Percentiles rank a stretch among this genome's conserved stretches.
Evolutionary conservation across 2,888 invertebrate genomes (phyloP).

Genomic region (Drosophila falleni): DNA sequence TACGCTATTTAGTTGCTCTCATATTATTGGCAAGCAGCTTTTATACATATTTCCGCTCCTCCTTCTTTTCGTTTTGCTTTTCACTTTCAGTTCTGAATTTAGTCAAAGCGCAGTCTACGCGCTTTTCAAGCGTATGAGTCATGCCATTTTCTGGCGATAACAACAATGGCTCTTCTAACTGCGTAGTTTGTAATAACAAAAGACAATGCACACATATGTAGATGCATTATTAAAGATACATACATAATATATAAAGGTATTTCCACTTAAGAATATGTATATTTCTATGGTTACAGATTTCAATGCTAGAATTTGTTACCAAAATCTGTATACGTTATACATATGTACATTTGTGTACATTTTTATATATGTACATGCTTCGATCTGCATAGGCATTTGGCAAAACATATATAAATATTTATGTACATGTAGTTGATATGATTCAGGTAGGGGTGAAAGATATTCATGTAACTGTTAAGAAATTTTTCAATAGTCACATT

Average conservation of each 20-base stretch:
- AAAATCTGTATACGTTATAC: neutral
- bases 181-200: slow-evolving; percentile 30
- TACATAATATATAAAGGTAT: neutral
- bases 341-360: neutral
- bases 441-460: neutral
- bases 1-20: neutral
- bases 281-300: too few species aligned
- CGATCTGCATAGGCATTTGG: too few species aligned
- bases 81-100: neutral
- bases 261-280: neutral
- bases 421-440: neutral
- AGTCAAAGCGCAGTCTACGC: slow-evolving; percentile 1
- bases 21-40: neutral
- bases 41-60: neutral
- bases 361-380: too few species aligned
- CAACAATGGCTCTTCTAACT: slow-evolving; percentile 9
- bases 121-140: slow-evolving; percentile 22
- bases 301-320: too few species aligned
- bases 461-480: neutral
- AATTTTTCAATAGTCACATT: neutral
- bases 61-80: neutral
- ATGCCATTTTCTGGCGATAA: slow-evolving; percentile 4
- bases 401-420: too few species aligned
- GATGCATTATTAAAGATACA: neutral
- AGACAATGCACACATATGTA: neutral